phyloP scores from a whole-genome alignment of 2,113 vertebrate genomes.

The Craseonycteris thonglongyai region DNA sequence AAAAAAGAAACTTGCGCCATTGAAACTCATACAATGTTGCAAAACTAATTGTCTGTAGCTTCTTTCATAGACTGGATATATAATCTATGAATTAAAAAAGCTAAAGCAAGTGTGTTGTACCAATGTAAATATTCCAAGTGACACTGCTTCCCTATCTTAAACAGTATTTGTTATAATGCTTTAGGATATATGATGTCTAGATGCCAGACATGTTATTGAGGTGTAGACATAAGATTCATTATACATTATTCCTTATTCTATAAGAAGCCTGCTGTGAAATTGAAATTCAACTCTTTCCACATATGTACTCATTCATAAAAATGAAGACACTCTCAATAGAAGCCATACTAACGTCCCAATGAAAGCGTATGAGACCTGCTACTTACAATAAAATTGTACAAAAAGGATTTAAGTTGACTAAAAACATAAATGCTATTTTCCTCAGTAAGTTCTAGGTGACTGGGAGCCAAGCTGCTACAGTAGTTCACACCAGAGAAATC shows the following conservation, averaged over 20 bases:
- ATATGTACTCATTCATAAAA: not conserved
- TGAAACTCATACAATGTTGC: not conserved
- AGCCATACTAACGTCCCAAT: not conserved
- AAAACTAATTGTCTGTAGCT: not conserved
- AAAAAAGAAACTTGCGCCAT: not conserved
- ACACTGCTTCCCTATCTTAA: not conserved
- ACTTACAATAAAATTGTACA: not conserved
- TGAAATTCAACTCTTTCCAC: conserved; percentile 9
- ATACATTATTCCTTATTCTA: not conserved
- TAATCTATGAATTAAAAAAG: not conserved
- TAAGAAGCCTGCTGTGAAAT: not conserved
- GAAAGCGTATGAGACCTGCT: not conserved
- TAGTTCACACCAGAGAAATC: conserved; percentile 59
- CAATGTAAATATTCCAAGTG: not conserved
- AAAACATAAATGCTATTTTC: conserved; percentile 24
- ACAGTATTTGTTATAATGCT: not conserved
- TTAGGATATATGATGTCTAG: not conserved
- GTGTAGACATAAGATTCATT: not conserved
- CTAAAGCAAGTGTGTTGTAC: not conserved
- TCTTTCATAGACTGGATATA: not conserved
- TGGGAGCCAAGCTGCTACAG: conserved; percentile 20
- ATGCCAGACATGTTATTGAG: not conserved
- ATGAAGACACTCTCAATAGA: not conserved
- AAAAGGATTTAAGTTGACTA: not conserved
- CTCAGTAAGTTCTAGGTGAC: conserved; percentile 23